A percentile compares a stretch with the other conserved stretches of the same genome.
phyloP scores from a whole-genome alignment of 2,113 vertebrate genomes.

The Gila orcuttii region DNA sequence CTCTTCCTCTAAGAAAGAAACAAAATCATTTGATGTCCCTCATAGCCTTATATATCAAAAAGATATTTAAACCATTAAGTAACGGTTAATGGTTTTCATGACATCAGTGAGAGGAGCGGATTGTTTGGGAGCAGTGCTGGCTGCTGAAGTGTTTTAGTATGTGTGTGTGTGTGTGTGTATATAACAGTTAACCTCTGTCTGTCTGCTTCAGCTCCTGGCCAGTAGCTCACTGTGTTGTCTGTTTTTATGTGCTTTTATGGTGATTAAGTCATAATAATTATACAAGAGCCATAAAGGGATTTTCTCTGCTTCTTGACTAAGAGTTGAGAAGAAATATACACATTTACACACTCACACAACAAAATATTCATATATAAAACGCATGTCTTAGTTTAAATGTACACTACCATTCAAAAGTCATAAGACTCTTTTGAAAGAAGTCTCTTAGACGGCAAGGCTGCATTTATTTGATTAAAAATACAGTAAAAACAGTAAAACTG shows the following conservation, averaged over 20 bases:
- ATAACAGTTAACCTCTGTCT: not conserved
- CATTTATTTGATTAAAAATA: not conserved
- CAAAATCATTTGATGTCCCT: not conserved
- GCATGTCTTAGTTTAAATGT: not conserved
- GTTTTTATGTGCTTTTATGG: conserved; percentile 61
- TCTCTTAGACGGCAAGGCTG: not conserved
- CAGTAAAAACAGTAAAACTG: not conserved
- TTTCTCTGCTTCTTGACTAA: conserved; percentile 33
- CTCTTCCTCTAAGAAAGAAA: not conserved
- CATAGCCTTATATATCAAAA: not conserved
- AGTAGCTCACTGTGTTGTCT: conserved; percentile 51
- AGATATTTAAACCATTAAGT: not conserved
- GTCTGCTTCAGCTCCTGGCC: conserved; percentile 18
- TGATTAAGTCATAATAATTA: conserved; percentile 63
- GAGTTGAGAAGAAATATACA: conserved; percentile 1
- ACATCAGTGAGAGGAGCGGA: not conserved
- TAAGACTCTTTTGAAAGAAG: not conserved
- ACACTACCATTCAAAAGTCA: not conserved
- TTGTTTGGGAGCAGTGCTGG: not conserved
- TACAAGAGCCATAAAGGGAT: conserved; percentile 58
- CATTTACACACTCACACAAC: not conserved
- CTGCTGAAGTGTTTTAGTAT: conserved; percentile 18
- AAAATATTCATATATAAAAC: not conserved
- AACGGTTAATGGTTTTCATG: not conserved
- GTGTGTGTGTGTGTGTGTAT: conserved; percentile 23